Percentiles rank a stretch among this genome's conserved stretches.
These are phyloP conservation scores for Torymus auratus DNA, from an alignment of 2,888 invertebrate species.

Conservation along the genomic window DNA sequence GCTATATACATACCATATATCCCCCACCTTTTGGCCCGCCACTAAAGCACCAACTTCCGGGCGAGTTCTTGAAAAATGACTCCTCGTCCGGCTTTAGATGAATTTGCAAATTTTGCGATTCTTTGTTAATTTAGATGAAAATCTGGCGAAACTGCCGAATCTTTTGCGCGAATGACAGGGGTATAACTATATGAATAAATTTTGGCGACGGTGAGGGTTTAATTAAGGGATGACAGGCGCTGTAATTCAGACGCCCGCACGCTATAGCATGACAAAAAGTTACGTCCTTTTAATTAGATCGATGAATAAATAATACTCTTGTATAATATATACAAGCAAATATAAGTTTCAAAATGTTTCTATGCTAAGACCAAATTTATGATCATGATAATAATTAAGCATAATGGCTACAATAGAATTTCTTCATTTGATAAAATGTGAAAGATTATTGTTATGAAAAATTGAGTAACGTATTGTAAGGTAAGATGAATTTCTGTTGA, in stretches of 20 bases:
- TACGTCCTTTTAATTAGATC: constrained; percentile 43
- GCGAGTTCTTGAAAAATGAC: constrained; percentile 48
- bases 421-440: too few relatives aligned
- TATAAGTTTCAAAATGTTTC: too few relatives aligned
- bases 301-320: constrained; percentile 45
- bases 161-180: constrained; percentile 42
- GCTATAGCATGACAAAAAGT: neutral
- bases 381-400: too few relatives aligned
- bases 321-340: too few relatives aligned
- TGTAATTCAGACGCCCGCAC: neutral
- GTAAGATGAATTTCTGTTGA: too few relatives aligned
- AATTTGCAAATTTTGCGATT: constrained; percentile 54
- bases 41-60: constrained; percentile 48
- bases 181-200: constrained; percentile 49
- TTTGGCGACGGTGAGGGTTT: constrained; percentile 29
- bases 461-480: neutral
- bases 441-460: neutral
- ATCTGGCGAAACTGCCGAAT: constrained; percentile 43
- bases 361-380: too few relatives aligned
- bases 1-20: constrained; percentile 9
- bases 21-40: constrained; percentile 32
- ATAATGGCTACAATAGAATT: too few relatives aligned
- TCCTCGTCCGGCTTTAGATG: constrained; percentile 38
- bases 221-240: constrained; percentile 41
- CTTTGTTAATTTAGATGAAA: constrained; percentile 55